Conservation (phyloP, 2,797 vertebrate species). For the Rhabdophis nuchalis region DNA sequence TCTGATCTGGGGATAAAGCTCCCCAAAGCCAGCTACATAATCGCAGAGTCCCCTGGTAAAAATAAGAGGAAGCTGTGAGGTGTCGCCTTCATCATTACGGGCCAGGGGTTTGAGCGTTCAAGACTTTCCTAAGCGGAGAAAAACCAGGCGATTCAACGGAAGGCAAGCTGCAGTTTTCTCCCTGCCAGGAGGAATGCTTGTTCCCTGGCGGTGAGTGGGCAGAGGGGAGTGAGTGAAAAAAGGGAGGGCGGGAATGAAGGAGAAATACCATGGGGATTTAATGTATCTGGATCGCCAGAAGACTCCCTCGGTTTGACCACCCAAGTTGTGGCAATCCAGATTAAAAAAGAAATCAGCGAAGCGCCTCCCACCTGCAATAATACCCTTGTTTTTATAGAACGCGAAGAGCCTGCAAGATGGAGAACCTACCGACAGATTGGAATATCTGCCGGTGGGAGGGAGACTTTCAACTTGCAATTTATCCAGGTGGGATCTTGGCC, state of each 20-base stretch:
- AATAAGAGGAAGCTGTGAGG: background rate
- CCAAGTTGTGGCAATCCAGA: background rate
- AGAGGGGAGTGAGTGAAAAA: background rate
- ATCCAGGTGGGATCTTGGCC: background rate
- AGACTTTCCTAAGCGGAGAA: background rate
- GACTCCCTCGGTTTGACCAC: background rate
- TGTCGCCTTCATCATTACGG: background rate
- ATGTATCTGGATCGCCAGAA: background rate
- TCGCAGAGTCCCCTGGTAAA: background rate
- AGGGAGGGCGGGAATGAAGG: background rate
- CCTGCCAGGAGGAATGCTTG: background rate
- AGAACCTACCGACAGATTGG: background rate
- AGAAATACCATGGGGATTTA: background rate
- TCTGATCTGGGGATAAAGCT: background rate
- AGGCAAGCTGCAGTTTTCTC: background rate
- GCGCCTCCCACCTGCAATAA: background rate
- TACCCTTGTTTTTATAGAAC: background rate
- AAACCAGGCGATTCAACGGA: background rate
- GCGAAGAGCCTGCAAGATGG: background rate
- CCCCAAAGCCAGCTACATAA: background rate
- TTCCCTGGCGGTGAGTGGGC: background rate
- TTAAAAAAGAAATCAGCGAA: too few species aligned
- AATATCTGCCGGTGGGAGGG: background rate
- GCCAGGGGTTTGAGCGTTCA: background rate
- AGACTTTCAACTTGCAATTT: background rate